Evolutionary conservation across 2,113 vertebrate species (phyloP).

Genomic region (Dendrocopos noguchii): DNA sequence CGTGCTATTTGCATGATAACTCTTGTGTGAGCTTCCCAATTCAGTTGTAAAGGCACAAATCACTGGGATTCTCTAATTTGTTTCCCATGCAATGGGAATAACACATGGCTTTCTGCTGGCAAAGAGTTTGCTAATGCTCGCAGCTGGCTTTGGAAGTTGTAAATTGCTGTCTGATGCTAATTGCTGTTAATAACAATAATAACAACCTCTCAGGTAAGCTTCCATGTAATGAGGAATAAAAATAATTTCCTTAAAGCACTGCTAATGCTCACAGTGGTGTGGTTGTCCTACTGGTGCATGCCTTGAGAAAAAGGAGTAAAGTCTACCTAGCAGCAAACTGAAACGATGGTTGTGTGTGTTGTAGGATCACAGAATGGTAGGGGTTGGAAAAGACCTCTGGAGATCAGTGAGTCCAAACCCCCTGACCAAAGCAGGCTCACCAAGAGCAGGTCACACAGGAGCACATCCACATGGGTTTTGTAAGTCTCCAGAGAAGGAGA

Average conservation of each 20-base stretch:
- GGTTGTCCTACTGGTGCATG: neutral
- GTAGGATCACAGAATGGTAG: too few relatives aligned
- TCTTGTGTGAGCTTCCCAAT: neutral
- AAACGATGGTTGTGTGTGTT: rapidly evolving
- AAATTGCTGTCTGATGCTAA: conserved; percentile 24
- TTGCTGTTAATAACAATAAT: conserved; percentile 1
- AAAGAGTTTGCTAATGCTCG: neutral
- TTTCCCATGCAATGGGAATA: conserved; percentile 3
- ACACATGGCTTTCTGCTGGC: neutral
- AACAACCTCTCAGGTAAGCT: neutral
- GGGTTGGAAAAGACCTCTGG: too few relatives aligned
- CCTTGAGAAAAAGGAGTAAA: neutral
- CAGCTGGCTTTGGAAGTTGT: conserved; percentile 8
- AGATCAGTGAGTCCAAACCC: too few relatives aligned
- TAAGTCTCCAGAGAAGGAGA: too few relatives aligned
- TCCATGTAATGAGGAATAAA: neutral
- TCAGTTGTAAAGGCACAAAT: conserved; percentile 35
- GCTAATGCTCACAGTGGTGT: neutral
- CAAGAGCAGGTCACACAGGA: too few relatives aligned
- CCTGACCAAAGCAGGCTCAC: too few relatives aligned
- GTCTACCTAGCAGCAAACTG: neutral
- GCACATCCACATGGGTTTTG: too few relatives aligned
- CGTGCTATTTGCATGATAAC: neutral
- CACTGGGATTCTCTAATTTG: neutral
- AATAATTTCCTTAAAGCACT: neutral